Evolutionary conservation across 92 coral and sea anemone genomes (phyloP), one percentile per base, ranked within the genome.

Genomic region (Hydrozoanthus gracilis): DNA sequence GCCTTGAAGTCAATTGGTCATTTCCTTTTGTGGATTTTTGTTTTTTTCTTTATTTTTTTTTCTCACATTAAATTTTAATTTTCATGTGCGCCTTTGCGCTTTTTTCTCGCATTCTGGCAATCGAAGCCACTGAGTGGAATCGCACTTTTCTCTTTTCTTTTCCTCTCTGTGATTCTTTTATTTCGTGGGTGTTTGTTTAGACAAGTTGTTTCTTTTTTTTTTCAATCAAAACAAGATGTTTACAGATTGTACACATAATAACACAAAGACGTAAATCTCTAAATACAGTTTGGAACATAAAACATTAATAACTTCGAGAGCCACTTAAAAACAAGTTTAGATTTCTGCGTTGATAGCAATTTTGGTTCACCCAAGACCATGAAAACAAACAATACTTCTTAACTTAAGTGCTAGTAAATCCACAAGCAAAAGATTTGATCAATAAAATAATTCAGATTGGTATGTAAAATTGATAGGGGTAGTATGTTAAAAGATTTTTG

Each of bases 91-190:
- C 49, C 13, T 62, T 60, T 7, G 69, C 56, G 83, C 83, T 78
- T 55, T 78, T 78, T 78, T 78, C 71, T 78, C 83, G 47, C 71
- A 4, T 8, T 78, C 83, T n/a, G n/a, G n/a, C n/a, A 60, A 39
- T 51, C 71, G 5, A 15, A 58, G 7, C 35, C 83, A 78, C 83
- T 78, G 69, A 12, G 20, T 78, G 83, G 83, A 78, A 78, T 44
- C 16, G 17, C 44, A 44, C 14, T 44, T 60, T 78, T 78, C 83
- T 78, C 83, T 78, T 78, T 78, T 78, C 83, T 39, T 52, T 78
- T 60, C 56, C 39, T 11, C 45, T 44, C 69, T 7, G 47, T 35
- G 83, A 62, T 58, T 55, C 61, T 78, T 62, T 3, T 4, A 55
- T 78, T 78, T 78, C 44, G 60, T 78, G 56, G 71, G 83, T 8